Percentiles rank a stretch among this genome's conserved stretches.
Conservation (phyloP, 2,113 vertebrate species). For the Psittacara wagleri region DNA sequence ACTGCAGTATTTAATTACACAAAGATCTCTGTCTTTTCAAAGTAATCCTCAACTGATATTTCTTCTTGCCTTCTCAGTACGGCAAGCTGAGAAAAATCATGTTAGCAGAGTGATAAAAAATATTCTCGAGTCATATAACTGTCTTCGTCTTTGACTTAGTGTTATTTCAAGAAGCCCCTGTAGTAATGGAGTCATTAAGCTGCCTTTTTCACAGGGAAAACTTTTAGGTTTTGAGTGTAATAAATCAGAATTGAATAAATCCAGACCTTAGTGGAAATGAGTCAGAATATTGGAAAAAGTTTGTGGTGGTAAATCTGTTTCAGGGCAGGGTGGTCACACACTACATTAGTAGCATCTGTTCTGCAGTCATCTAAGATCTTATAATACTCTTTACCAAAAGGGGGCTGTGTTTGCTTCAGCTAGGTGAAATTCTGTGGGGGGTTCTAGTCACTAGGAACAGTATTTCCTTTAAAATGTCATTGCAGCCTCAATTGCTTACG, state of each 20-base stretch:
- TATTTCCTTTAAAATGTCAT: neutral
- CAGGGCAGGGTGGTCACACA: neutral
- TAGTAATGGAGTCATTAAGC: neutral
- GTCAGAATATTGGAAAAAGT: neutral
- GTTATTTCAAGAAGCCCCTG: neutral
- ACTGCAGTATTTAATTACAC: conserved; percentile 58
- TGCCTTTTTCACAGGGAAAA: neutral
- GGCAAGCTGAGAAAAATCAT: neutral
- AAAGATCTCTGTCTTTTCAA: conserved; percentile 32
- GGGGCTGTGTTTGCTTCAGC: neutral
- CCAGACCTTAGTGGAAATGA: neutral
- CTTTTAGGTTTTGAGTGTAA: neutral
- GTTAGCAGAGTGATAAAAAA: neutral
- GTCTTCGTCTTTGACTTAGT: neutral
- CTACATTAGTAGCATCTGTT: neutral
- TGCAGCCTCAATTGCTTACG: fast-evolving
- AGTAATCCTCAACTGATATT: neutral
- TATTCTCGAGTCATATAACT: neutral
- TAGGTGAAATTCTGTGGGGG: neutral
- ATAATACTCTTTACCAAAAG: neutral
- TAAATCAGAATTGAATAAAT: neutral
- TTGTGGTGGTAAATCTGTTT: neutral
- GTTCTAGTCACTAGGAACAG: neutral
- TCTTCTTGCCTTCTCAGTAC: conserved; percentile 23
- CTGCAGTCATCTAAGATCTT: neutral